Conservation (phyloP, 2,888 invertebrate species). For the Cotesia congregata region DNA sequence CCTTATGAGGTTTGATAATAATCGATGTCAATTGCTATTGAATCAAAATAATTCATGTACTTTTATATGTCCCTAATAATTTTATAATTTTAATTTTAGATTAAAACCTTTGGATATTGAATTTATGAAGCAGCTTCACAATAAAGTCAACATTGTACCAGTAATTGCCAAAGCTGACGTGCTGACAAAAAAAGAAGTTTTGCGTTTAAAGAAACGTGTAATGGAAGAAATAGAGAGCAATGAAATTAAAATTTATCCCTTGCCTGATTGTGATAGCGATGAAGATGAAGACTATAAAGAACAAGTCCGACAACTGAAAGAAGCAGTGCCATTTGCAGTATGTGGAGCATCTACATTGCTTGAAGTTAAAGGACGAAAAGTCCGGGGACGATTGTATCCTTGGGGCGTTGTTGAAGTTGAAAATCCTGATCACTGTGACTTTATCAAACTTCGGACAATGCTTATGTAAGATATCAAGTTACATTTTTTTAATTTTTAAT, state of each 20-base stretch:
- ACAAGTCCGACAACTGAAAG: slow-evolving; percentile 90
- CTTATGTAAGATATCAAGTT: slow-evolving; percentile 77
- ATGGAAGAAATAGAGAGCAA: slow-evolving; percentile 92
- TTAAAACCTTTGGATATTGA: slow-evolving; percentile 94
- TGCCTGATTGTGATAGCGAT: slow-evolving; percentile 96
- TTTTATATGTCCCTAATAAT: no score
- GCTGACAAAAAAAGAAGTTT: slow-evolving; percentile 92
- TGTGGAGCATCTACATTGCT: slow-evolving; percentile 93
- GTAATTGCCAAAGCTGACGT: slow-evolving; percentile 98
- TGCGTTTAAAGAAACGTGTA: slow-evolving; percentile 86
- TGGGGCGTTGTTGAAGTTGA: slow-evolving; percentile 99
- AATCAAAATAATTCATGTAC: no score
- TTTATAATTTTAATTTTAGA: slow-evolving; percentile 70
- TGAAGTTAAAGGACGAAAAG: slow-evolving; percentile 93
- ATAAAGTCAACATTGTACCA: slow-evolving; percentile 96
- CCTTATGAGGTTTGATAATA: no score
- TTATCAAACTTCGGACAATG: slow-evolving; percentile 96
- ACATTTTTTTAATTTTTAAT: slow-evolving; percentile 11
- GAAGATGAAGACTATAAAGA: slow-evolving; percentile 98
- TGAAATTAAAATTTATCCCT: slow-evolving; percentile 93
- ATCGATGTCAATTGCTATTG: neutral
- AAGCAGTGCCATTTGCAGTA: slow-evolving; percentile 98
- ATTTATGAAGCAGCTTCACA: slow-evolving; percentile 96
- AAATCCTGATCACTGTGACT: slow-evolving; percentile 98
- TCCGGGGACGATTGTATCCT: slow-evolving; percentile 94